Evolutionary conservation across 2,888 invertebrate species (phyloP), one percentile per base, ranked within the genome.

Genomic region (Sycophila texana): DNA sequence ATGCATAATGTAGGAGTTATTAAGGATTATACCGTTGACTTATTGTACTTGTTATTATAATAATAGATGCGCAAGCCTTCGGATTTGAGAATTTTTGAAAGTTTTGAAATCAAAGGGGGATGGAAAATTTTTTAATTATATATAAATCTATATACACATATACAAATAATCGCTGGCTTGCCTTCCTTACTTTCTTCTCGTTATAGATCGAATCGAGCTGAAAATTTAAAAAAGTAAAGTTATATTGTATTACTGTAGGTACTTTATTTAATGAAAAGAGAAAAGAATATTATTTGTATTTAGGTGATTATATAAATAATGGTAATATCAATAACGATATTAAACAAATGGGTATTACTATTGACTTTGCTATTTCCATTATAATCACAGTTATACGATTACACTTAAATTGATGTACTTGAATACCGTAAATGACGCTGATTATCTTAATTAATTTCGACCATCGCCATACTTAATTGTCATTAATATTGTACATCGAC

Each of bases 181-280:
- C 47, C 77, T 77, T 20, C 20, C 12, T 18, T 63, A n/a, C 20
- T 58, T 18, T 63, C 51, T 49, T 66, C 67, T 67, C 61, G 53
- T 60, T 75, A n/a, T n/a, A 75, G 51, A 22, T 51, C 51, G 22
- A 51, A 53, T 57, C 60, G 26, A 60, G 55, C 22, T 73, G 26
- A 57, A 74, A 30, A 73, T 49, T 68, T 20, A 51, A 74, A 68
- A 4, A 12, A 26, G 26, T 26, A 26, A 68, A 55, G 30, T n/a
- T 77, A 68, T 13, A 74, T 79, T 79, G 70, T 75, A 72, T 79
- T 74, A 39, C 39, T 65, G 22, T 74, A 75, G 66, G n/a, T 74
- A 63, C 61, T 72, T 72, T 79, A 66, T 72, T 60, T 49, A 39
- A 67, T 72, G 58, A 51, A 67, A 66, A 47, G 58, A 58, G 20